Evolutionary conservation across 2,113 vertebrate genomes (phyloP).

Genomic region (Brachirus orientalis): DNA sequence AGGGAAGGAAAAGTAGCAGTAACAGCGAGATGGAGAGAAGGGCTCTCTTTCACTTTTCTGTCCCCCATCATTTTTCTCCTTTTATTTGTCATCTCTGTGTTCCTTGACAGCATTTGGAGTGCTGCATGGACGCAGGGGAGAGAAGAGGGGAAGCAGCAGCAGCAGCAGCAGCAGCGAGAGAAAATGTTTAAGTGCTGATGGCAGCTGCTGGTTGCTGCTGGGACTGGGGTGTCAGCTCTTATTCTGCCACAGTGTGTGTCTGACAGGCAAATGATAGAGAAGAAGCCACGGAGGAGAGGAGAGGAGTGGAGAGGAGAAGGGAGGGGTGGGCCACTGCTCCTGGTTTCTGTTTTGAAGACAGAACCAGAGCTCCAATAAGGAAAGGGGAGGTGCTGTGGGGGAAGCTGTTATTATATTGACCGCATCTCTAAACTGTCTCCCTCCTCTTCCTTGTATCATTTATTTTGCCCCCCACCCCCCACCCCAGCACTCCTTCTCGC

Average conservation of each 20-base stretch:
- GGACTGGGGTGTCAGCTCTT: conserved; percentile 70
- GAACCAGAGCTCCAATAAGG: conserved; percentile 33
- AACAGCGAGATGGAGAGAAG: conserved; percentile 30
- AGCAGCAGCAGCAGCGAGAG: conserved; percentile 30
- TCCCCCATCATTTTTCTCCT: conserved; percentile 31
- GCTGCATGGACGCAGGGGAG: conserved; percentile 38
- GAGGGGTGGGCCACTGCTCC: neutral
- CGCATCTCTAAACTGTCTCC: conserved; percentile 41
- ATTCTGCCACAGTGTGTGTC: conserved; percentile 63
- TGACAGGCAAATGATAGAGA: conserved; percentile 74
- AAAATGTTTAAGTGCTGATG: conserved; percentile 75
- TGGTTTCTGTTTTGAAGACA: conserved; percentile 44
- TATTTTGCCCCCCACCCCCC: neutral
- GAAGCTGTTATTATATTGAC: conserved; percentile 53
- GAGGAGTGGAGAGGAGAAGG: neutral
- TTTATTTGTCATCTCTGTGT: conserved; percentile 64
- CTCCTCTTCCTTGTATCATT: neutral
- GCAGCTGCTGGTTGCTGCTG: conserved; percentile 70
- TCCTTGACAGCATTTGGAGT: conserved; percentile 64
- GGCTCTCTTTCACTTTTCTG: conserved; percentile 6
- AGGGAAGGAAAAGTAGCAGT: conserved; percentile 16
- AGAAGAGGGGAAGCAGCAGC: neutral
- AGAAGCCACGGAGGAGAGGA: conserved; percentile 28
- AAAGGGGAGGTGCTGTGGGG: conserved; percentile 23
- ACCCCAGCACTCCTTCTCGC: neutral